These are phyloP conservation scores for Hesperia comma DNA, from an alignment of 2,888 invertebrate genomes.

Conservation along the genomic window DNA sequence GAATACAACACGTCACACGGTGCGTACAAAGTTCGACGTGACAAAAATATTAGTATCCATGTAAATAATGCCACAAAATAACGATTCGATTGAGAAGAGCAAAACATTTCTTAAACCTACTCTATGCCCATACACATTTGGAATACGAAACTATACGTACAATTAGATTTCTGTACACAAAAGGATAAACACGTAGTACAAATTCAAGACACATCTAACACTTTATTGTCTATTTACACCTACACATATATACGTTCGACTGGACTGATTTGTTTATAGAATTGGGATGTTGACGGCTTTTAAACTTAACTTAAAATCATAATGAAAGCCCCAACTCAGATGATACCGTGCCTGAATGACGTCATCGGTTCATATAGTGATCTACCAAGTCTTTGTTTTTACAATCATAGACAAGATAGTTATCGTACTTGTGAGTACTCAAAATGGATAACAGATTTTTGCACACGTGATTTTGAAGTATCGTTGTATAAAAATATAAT, in stretches of 20 bases:
- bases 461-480: too few species aligned
- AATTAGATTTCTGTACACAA: constrained; percentile 38
- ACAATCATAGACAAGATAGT: too few species aligned
- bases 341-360: too few species aligned
- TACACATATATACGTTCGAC: constrained; percentile 59
- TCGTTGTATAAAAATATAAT: too few species aligned
- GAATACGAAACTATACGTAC: constrained; percentile 34
- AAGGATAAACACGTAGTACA: constrained; percentile 32
- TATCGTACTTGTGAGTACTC: too few species aligned
- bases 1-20: constrained; percentile 28
- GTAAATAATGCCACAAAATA: constrained; percentile 37
- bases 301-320: too few species aligned
- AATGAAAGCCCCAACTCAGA: too few species aligned
- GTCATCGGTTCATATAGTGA: too few species aligned
- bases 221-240: constrained; percentile 76
- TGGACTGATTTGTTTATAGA: constrained; percentile 47
- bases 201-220: constrained; percentile 49
- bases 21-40: constrained; percentile 25
- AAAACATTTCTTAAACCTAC: constrained; percentile 36
- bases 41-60: constrained; percentile 32
- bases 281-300: neutral
- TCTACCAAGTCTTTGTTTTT: too few species aligned
- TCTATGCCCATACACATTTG: constrained; percentile 29
- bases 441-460: too few species aligned
- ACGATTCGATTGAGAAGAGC: constrained; percentile 24